phyloP scores from a whole-genome alignment of 2,113 vertebrate genomes.

The Physeter macrocephalus region DNA sequence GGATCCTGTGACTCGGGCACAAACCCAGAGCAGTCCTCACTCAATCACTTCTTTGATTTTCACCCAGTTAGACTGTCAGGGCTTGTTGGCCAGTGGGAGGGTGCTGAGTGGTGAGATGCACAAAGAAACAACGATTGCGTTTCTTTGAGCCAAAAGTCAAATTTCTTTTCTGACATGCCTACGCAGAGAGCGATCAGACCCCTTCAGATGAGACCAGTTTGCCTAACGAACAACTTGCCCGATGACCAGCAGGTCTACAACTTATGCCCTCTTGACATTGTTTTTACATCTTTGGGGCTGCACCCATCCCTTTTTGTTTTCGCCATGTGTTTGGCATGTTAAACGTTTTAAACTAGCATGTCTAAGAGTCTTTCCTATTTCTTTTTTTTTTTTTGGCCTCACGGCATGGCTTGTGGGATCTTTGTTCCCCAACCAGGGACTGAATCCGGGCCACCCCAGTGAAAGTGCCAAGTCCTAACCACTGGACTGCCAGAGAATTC shows the following conservation, averaged over 20 bases:
- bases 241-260: background rate
- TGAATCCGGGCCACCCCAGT: background rate
- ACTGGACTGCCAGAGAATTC: background rate
- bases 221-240: background rate
- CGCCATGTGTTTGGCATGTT: background rate
- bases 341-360: background rate
- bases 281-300: background rate
- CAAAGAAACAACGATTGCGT: background rate
- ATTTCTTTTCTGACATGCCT: background rate
- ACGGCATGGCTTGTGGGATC: background rate
- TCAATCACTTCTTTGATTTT: conserved; percentile 57
- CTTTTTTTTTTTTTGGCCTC: background rate
- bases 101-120: background rate
- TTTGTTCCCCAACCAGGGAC: background rate
- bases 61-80: conserved; percentile 8
- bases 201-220: background rate
- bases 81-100: conserved; percentile 18
- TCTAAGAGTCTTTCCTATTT: background rate
- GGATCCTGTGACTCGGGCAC: conserved; percentile 48
- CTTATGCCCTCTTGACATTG: too few relatives aligned
- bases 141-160: background rate
- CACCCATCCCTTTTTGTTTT: background rate
- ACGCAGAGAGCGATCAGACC: background rate
- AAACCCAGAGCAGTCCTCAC: conserved; percentile 1
- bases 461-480: background rate